These are phyloP conservation scores for Reticulitermes lucifugus DNA, from an alignment of 2,888 invertebrate species.

Conservation along the genomic window DNA sequence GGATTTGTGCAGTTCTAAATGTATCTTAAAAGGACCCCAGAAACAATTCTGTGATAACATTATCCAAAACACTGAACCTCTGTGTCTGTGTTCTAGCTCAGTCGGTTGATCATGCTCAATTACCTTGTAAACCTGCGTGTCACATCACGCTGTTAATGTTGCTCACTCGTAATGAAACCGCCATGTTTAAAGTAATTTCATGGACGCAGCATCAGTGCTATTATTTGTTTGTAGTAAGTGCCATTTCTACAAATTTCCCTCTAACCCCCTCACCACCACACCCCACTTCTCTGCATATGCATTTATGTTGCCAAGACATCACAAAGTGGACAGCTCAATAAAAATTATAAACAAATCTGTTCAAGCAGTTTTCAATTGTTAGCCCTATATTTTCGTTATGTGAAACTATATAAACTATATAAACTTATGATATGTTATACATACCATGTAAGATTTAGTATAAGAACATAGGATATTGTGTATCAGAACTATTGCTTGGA, in stretches of 20 bases:
- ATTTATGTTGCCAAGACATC: neutral
- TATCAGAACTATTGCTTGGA: neutral
- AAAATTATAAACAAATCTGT: neutral
- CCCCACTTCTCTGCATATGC: neutral
- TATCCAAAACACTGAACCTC: neutral
- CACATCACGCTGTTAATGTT: constrained; percentile 22
- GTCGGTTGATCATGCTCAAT: constrained; percentile 42
- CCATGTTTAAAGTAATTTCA: constrained; percentile 25
- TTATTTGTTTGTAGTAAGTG: constrained; percentile 24
- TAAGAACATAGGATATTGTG: neutral
- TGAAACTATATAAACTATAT: neutral
- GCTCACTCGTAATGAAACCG: constrained; percentile 26
- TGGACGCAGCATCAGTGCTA: constrained; percentile 18
- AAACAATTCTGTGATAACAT: neutral
- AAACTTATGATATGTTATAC: neutral
- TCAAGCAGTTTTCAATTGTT: neutral
- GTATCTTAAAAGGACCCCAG: neutral
- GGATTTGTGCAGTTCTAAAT: too few relatives aligned
- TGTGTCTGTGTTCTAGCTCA: constrained; percentile 29
- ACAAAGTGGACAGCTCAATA: neutral
- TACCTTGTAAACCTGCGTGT: constrained; percentile 31
- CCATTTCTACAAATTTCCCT: neutral
- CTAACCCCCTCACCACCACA: neutral
- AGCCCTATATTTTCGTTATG: neutral
- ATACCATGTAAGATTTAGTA: neutral